Evolutionary conservation across 2,797 vertebrate species (phyloP).

Genomic region (Manis pentadactyla): DNA sequence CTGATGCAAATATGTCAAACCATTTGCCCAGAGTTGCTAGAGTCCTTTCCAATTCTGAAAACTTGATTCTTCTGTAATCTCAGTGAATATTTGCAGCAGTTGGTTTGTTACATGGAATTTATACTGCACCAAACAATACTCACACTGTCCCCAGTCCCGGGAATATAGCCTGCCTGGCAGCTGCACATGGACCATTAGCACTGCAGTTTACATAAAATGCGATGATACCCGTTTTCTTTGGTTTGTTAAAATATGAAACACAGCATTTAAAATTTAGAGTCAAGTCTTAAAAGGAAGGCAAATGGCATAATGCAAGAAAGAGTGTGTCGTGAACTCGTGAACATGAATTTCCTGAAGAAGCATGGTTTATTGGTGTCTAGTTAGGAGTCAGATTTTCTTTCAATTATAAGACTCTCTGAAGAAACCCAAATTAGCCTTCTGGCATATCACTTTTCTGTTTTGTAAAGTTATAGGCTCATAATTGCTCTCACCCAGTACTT

Average conservation of each 20-base stretch:
- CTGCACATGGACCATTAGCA: neutral
- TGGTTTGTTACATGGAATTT: constrained; percentile 6
- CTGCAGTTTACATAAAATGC: neutral
- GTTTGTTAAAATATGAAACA: constrained; percentile 24
- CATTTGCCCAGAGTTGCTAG: neutral
- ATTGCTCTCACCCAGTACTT: neutral
- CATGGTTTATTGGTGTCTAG: neutral
- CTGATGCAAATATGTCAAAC: neutral
- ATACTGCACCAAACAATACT: neutral
- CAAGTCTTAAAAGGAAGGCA: constrained; percentile 1
- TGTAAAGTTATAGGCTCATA: neutral
- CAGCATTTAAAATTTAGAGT: neutral
- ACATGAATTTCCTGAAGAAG: neutral
- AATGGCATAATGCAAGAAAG: neutral
- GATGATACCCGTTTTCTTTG: constrained; percentile 18
- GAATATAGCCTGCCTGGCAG: neutral
- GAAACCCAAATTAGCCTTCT: constrained; percentile 24
- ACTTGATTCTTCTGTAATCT: neutral
- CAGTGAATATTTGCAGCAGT: neutral
- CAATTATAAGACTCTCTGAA: constrained; percentile 34
- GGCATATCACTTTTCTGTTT: neutral
- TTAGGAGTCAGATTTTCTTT: constrained; percentile 46
- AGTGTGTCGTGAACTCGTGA: neutral
- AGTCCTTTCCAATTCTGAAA: neutral
- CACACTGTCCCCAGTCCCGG: neutral